Percentiles rank a stretch among this genome's conserved stretches.
Conservation (phyloP, 2,888 invertebrate genomes). For the Orthosia incerta region DNA sequence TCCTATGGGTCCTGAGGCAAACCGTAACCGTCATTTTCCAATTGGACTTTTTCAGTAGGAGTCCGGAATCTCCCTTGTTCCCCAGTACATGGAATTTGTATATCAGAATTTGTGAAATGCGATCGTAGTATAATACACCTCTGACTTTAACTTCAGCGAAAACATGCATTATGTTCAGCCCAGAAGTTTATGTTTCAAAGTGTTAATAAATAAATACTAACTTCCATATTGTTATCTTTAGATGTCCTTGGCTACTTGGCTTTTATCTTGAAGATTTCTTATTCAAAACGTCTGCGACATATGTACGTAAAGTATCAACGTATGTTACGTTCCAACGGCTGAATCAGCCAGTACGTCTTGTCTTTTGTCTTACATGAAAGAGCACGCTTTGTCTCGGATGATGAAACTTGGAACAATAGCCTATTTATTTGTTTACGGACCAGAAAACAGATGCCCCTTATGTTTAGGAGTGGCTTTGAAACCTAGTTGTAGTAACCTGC, state of each 20-base stretch:
- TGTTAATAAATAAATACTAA: no score
- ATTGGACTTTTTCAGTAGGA: no score
- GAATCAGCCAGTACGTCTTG: conserved; percentile 56
- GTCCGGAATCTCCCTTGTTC: neutral
- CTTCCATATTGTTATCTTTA: neutral
- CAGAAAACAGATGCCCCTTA: conserved; percentile 68
- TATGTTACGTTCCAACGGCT: conserved; percentile 32
- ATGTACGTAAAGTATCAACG: neutral
- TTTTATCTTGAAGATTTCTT: neutral
- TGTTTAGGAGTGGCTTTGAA: conserved; percentile 65
- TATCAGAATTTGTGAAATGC: neutral
- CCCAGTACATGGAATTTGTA: neutral
- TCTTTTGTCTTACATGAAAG: conserved; percentile 73
- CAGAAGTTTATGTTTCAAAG: no score
- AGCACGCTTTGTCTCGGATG: conserved; percentile 78
- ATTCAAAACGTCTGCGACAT: neutral
- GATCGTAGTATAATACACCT: neutral
- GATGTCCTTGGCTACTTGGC: neutral
- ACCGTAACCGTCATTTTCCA: no score
- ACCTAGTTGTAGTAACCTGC: conserved; percentile 3
- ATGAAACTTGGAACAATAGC: conserved; percentile 81
- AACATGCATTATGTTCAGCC: neutral
- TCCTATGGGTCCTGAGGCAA: neutral
- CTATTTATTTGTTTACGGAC: conserved; percentile 83
- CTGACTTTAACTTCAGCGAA: neutral